phyloP scores from a whole-genome alignment of 1,140 invertebrate species.

The Drosophila lacteicornis region DNA sequence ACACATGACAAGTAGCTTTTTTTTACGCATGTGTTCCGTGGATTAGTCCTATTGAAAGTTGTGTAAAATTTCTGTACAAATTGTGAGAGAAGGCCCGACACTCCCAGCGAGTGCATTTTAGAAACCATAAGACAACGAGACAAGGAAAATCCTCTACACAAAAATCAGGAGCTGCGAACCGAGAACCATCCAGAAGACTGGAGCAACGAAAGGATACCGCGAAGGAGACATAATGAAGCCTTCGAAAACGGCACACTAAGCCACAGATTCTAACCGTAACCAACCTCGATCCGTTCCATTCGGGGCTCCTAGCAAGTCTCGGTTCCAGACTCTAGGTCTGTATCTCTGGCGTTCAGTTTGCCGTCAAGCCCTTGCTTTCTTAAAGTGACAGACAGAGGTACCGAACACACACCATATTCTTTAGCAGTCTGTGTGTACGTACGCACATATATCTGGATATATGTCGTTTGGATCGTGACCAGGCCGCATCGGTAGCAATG shows the following conservation, averaged over 20 bases:
- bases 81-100: slow-evolving; percentile 27
- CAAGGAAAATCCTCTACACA: not conserved
- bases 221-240: slow-evolving; percentile 10
- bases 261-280: not conserved
- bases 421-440: slow-evolving; percentile 48
- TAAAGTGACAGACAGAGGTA: slow-evolving; percentile 57
- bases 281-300: not conserved
- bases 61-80: slow-evolving; percentile 45
- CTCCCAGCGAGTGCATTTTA: not conserved
- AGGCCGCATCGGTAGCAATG: slow-evolving; percentile 69
- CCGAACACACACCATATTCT: slow-evolving; percentile 71
- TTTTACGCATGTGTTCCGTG: slow-evolving; percentile 13
- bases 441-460: slow-evolving; percentile 64
- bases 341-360: slow-evolving; percentile 52
- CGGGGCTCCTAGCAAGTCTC: not conserved
- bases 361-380: slow-evolving; percentile 70
- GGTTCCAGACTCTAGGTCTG: not conserved
- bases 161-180: not conserved
- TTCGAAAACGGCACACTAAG: not conserved
- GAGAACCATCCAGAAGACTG: not conserved
- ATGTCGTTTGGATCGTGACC: slow-evolving; percentile 68
- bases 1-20: slow-evolving; percentile 41
- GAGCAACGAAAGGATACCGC: not conserved
- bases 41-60: slow-evolving; percentile 34
- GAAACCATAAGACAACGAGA: not conserved